Percentiles rank a stretch among this genome's conserved stretches.
These are phyloP conservation scores for Sturnus vulgaris DNA, from an alignment of 2,113 vertebrate genomes.

Conservation along the genomic window DNA sequence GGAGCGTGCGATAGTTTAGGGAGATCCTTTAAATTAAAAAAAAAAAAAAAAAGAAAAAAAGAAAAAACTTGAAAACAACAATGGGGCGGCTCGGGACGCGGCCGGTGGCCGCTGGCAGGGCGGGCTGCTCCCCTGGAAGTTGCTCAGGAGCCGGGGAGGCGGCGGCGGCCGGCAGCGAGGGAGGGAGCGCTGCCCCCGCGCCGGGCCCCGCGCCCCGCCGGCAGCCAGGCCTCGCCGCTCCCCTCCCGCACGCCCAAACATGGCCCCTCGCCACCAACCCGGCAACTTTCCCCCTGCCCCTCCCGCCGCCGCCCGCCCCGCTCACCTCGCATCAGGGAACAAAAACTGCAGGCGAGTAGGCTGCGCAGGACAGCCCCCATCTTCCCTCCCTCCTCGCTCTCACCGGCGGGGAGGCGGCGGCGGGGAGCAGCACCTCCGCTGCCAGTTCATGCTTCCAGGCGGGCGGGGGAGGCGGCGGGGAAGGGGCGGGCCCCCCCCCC, in stretches of 20 bases:
- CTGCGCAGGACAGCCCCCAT: conserved; percentile 88
- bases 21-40: fast-evolving
- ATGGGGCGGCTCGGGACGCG: background rate
- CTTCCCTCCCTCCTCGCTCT: conserved; percentile 64
- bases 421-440: background rate
- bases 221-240: background rate
- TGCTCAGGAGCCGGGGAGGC: background rate
- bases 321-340: conserved; percentile 85
- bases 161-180: background rate
- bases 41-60: fast-evolving
- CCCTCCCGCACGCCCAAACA: conserved; percentile 16
- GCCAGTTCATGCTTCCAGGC: conserved; percentile 35
- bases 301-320: background rate
- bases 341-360: conserved; percentile 85
- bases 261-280: conserved; percentile 7
- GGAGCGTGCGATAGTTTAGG: fast-evolving
- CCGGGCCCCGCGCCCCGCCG: background rate
- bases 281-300: background rate
- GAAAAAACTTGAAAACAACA: background rate
- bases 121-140: background rate
- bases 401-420: conserved; percentile 55
- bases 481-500: too few species aligned
- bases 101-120: background rate
- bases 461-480: background rate
- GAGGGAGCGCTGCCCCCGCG: background rate